phyloP scores from a whole-genome alignment of 1,140 invertebrate species.

The Araneus ventricosus region DNA sequence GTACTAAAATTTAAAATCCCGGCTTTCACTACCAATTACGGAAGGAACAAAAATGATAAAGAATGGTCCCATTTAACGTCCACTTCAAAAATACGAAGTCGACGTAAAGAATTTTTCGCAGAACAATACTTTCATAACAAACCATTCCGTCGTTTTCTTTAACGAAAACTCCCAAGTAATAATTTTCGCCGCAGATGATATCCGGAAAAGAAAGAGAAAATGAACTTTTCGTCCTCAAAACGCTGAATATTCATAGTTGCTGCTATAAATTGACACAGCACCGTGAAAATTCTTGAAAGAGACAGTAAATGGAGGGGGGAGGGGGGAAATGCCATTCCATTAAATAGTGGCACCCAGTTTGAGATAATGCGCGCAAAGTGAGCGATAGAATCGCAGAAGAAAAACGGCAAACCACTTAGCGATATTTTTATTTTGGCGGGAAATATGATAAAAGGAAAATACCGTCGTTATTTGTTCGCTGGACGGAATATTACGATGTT shows the following conservation, averaged over 20 bases:
- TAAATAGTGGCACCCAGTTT: not conserved
- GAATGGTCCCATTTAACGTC: not conserved
- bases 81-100: not conserved
- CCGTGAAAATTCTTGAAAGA: not conserved
- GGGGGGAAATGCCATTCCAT: not conserved
- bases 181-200: not conserved
- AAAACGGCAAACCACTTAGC: constrained; percentile 31
- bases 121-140: not conserved
- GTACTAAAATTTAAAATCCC: not conserved
- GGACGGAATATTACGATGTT: not conserved
- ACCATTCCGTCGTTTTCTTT: constrained; percentile 1
- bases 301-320: not conserved
- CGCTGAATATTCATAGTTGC: constrained; percentile 22
- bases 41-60: not conserved
- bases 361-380: constrained; percentile 7
- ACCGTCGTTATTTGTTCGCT: constrained; percentile 4
- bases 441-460: constrained; percentile 32
- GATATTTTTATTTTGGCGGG: not conserved
- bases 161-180: not conserved
- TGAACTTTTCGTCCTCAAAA: constrained; percentile 10
- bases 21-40: constrained; percentile 1
- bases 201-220: not conserved
- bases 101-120: not conserved
- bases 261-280: constrained; percentile 16
- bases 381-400: not conserved